Evolutionary conservation across 2,113 vertebrate species (phyloP).

Genomic region (Daboia siamensis): DNA sequence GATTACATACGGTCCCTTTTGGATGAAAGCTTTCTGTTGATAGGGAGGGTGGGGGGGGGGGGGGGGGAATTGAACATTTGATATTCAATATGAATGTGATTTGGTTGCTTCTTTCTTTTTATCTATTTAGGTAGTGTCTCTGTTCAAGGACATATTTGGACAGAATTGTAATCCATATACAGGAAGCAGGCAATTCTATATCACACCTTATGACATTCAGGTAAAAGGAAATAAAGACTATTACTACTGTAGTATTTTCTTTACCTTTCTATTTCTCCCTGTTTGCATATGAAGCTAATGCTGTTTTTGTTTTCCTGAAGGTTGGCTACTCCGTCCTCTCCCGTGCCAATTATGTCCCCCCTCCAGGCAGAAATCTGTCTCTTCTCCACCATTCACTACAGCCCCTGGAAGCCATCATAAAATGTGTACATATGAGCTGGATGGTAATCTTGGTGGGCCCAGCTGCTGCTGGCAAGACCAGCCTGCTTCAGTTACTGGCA

Average conservation of each 20-base stretch:
- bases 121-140: conserved; percentile 75
- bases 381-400: conserved; percentile 86
- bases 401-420: conserved; percentile 91
- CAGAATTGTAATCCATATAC: conserved; percentile 76
- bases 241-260: background rate
- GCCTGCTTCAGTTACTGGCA: conserved; percentile 88
- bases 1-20: background rate
- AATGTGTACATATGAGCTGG: conserved; percentile 95
- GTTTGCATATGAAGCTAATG: background rate
- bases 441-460: conserved; percentile 95
- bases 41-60: background rate
- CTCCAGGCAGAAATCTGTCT: conserved; percentile 75
- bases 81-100: background rate
- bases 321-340: conserved; percentile 89
- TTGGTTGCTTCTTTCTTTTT: background rate
- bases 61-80: background rate
- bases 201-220: conserved; percentile 90
- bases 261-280: background rate
- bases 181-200: conserved; percentile 85
- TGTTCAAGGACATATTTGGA: conserved; percentile 85
- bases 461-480: conserved; percentile 89
- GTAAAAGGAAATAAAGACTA: conserved; percentile 62
- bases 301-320: conserved; percentile 59
- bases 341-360: conserved; percentile 76
- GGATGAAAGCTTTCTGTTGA: background rate